phyloP scores from a whole-genome alignment of 2,113 vertebrate genomes.

The Siniperca chuatsi region DNA sequence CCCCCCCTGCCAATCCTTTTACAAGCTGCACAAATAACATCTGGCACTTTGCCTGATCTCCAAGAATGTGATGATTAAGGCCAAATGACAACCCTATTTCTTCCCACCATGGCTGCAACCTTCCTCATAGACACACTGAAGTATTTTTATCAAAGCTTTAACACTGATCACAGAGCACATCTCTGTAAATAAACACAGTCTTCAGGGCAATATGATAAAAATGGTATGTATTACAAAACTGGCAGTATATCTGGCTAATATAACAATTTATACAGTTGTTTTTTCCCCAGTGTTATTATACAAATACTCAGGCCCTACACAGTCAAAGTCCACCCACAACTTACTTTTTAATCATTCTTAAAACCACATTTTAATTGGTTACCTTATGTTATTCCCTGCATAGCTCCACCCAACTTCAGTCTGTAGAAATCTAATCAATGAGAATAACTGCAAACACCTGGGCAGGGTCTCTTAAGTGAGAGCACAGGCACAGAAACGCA shows the following conservation, averaged over 20 bases:
- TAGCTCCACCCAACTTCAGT: background rate
- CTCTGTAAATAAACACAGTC: conserved; percentile 2
- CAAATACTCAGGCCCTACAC: no score
- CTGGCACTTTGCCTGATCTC: conserved; percentile 62
- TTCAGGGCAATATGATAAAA: background rate
- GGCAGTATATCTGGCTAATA: background rate
- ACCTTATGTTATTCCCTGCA: background rate
- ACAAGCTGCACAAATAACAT: conserved; percentile 60
- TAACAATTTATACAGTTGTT: background rate
- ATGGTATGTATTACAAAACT: background rate
- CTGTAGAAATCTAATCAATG: conserved; percentile 10
- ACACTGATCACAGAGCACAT: background rate
- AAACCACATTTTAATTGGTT: background rate
- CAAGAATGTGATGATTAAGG: conserved; percentile 66
- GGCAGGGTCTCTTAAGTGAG: background rate
- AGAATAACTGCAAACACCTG: background rate
- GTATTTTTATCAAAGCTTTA: background rate
- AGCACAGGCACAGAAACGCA: background rate
- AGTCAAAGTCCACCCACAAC: background rate
- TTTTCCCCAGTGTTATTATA: background rate
- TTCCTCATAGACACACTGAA: background rate
- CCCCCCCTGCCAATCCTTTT: conserved; percentile 25
- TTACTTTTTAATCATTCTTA: no score
- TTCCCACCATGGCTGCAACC: conserved; percentile 30
- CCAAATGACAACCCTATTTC: conserved; percentile 56